Conservation (phyloP, 1,140 invertebrate genomes). For the Ctenoplectra terminalis region DNA sequence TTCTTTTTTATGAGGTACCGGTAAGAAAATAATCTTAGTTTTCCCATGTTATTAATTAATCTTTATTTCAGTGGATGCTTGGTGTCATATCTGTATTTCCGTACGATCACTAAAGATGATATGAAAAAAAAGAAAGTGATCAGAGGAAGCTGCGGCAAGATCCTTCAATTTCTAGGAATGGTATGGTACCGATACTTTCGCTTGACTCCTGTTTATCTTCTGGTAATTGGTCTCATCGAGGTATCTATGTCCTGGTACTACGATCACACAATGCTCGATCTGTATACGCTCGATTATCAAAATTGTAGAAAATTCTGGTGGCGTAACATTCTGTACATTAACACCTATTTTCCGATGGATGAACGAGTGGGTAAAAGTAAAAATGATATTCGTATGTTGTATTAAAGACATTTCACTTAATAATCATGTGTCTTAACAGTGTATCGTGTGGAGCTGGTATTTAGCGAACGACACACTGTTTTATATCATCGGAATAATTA, state of each 20-base stretch:
- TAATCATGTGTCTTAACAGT: constrained; percentile 66
- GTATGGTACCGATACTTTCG: constrained; percentile 77
- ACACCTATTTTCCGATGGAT: constrained; percentile 77
- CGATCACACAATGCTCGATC: constrained; percentile 72
- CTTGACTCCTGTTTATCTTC: constrained; percentile 78
- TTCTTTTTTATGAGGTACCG: constrained; percentile 82
- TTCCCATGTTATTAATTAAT: background rate
- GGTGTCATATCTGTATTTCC: constrained; percentile 79
- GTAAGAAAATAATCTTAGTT: background rate
- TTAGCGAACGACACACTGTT: constrained; percentile 79
- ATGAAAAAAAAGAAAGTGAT: constrained; percentile 69
- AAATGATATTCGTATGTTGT: background rate
- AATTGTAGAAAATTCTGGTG: constrained; percentile 81
- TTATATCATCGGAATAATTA: constrained; percentile 74
- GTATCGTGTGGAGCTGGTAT: constrained; percentile 79
- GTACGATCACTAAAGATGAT: constrained; percentile 74
- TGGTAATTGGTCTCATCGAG: constrained; percentile 74
- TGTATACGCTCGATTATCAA: constrained; percentile 73
- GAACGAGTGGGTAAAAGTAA: constrained; percentile 73
- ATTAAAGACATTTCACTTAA: background rate
- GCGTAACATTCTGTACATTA: constrained; percentile 80
- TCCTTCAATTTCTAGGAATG: constrained; percentile 76
- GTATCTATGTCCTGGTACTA: constrained; percentile 74
- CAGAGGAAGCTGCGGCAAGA: constrained; percentile 67
- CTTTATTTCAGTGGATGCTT: constrained; percentile 76